A percentile compares a stretch with the other conserved stretches of the same genome.
These are phyloP conservation scores for Hemiprocne comata DNA, from an alignment of 2,113 vertebrate species.

Conservation along the genomic window DNA sequence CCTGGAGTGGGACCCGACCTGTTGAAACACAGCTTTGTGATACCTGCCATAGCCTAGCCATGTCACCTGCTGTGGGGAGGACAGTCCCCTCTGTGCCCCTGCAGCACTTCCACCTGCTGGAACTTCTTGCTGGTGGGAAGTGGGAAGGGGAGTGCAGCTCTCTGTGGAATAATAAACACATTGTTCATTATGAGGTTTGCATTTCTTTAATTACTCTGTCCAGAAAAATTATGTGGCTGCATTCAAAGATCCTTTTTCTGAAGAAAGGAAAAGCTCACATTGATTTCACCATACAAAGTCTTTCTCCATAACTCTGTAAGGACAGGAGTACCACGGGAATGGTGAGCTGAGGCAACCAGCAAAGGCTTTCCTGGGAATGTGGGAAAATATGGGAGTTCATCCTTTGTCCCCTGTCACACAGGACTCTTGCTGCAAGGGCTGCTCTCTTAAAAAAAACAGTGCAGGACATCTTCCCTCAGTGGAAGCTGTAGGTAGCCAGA, in stretches of 20 bases:
- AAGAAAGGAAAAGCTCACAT: neutral
- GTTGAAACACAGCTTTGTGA: too few relatives aligned
- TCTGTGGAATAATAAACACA: too few relatives aligned
- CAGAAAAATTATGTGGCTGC: neutral
- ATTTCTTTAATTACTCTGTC: neutral
- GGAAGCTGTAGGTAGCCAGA: too few relatives aligned
- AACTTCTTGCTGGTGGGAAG: too few relatives aligned
- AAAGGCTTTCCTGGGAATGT: neutral
- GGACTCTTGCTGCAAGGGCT: neutral
- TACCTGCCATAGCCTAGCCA: too few relatives aligned
- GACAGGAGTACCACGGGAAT: neutral
- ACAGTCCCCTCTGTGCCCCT: too few relatives aligned
- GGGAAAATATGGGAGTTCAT: neutral
- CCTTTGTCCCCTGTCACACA: accelerated
- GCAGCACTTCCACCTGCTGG: too few relatives aligned
- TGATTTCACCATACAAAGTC: neutral
- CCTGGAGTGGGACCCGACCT: too few relatives aligned
- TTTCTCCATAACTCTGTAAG: neutral
- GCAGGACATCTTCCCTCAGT: accelerated
- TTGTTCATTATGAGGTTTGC: too few relatives aligned
- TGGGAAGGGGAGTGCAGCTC: neutral
- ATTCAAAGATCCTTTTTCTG: neutral
- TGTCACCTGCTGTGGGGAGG: too few relatives aligned
- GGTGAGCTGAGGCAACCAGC: neutral
- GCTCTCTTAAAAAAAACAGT: too few relatives aligned